These are phyloP conservation scores for Frankliniella intonsa DNA, from an alignment of 2,888 invertebrate genomes.

Conservation along the genomic window DNA sequence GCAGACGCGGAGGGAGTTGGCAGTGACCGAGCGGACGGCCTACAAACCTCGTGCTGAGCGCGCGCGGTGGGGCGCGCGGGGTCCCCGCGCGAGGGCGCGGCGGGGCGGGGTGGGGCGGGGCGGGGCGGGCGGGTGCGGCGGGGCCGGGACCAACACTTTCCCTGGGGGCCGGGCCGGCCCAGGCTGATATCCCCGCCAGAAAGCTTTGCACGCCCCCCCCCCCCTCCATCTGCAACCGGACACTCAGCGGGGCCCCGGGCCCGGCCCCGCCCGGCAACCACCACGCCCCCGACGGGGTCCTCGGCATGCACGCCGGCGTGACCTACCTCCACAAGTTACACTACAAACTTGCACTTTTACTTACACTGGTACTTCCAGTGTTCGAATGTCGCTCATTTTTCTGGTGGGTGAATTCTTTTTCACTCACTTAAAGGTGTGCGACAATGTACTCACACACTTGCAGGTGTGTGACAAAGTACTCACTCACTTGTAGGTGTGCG, in stretches of 20 bases:
- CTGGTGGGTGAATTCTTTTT: no score
- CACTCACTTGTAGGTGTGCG: no score
- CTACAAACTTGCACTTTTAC: no score
- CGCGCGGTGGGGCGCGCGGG: neutral
- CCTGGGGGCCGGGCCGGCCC: neutral
- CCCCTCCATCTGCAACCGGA: neutral
- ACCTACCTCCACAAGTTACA: no score
- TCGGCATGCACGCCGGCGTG: no score
- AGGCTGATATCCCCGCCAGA: neutral
- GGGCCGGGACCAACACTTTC: conserved; percentile 5
- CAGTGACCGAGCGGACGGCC: conserved; percentile 20
- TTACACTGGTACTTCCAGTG: no score
- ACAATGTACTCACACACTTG: no score
- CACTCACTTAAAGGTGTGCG: no score
- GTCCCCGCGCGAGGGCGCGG: neutral
- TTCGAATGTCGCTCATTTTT: no score
- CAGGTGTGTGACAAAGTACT: no score
- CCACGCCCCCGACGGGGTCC: no score
- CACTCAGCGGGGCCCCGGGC: neutral
- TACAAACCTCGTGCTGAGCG: neutral
- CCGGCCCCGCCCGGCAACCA: no score
- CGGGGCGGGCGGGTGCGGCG: neutral
- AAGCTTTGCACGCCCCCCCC: neutral
- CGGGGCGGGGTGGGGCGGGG: neutral
- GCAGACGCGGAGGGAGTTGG: neutral